Base-by-base conservation (phyloP, 2,113 vertebrate species). In the Apodemus speciosus region DNA sequence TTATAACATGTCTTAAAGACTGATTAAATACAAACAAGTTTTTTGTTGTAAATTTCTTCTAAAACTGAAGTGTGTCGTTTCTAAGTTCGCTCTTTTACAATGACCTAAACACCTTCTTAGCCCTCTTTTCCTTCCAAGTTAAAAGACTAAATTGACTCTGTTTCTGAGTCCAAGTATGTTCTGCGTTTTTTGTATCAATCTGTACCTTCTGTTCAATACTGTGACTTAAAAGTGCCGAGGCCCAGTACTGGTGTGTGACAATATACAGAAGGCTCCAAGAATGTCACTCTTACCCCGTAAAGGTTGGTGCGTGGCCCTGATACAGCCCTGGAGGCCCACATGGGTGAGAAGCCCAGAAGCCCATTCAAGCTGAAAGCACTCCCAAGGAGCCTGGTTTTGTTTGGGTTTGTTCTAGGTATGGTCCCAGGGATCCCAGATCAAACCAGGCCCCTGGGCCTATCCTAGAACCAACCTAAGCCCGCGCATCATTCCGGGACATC, bases 371-470 rank as follows among this genome's bases (percentile, higher is more conserved):
- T 88, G 95, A 94, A 93, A 96, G 91, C 71, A 72, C 79, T 89
- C 89, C 94, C 76, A 80, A 96, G 95, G 95, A 96, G 16, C 94
- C 85, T 95, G 91, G 94, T 96, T 93, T 94, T 96, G 96, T 97
- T 97, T 95, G 95, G 95, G 96, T 96, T 97, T 96, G 96, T 97
- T 97, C 96, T 96, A 97, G 96, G 96, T 97, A 97, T 97, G 97
- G 95, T 97, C 96, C 96, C 95, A 97, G 96, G 96, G 96, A 97
- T 96, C 94, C 96, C 96, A 96, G 96, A 97, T 97, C 93, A 95
- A 97, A 97, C 96, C 96, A 97, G 96, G 97, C 96, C 96, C 96
- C 96, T 97, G 96, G 95, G 96, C 95, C 96, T 96, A 97, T 97
- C 96, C 96, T 97, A 97, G 96, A 97, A 97, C 96, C 96, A 97